These are phyloP conservation scores for Drosophila yooni DNA, from an alignment of 2,888 invertebrate genomes.

Conservation along the genomic window DNA sequence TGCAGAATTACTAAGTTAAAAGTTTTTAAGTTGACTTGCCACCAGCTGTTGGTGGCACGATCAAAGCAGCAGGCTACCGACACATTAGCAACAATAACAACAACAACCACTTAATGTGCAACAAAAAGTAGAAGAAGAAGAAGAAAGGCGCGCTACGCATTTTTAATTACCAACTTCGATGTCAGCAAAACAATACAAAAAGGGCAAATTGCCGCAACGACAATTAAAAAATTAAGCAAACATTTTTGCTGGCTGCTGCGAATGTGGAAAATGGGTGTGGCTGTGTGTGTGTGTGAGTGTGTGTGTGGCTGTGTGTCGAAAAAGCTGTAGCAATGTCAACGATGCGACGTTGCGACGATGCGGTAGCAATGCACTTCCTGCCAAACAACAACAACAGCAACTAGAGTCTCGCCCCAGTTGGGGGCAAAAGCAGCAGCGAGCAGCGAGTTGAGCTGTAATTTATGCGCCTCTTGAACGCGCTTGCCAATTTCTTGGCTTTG, in stretches of 20 bases:
- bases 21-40: neutral
- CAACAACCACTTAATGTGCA: constrained; percentile 21
- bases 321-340: constrained; percentile 66
- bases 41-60: constrained; percentile 44
- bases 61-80: constrained; percentile 46
- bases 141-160: constrained; percentile 75
- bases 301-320: neutral
- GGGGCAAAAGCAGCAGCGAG: constrained; percentile 9
- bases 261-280: constrained; percentile 53
- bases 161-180: constrained; percentile 74
- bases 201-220: constrained; percentile 36
- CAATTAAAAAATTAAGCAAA: constrained; percentile 75
- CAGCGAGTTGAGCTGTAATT: constrained; percentile 54
- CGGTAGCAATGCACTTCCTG: constrained; percentile 67
- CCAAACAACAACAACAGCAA: constrained; percentile 31
- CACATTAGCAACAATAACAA: constrained; percentile 13
- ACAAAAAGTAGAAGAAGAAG: constrained; percentile 37
- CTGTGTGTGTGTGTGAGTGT: constrained; percentile 3
- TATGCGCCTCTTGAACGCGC: constrained; percentile 77
- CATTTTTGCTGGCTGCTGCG: constrained; percentile 36
- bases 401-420: constrained; percentile 26
- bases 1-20: neutral
- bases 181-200: constrained; percentile 27
- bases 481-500: constrained; percentile 70
- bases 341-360: constrained; percentile 56